These are phyloP conservation scores for Oscheius sp. DNA, from an alignment of 2,888 invertebrate species.

Conservation along the genomic window DNA sequence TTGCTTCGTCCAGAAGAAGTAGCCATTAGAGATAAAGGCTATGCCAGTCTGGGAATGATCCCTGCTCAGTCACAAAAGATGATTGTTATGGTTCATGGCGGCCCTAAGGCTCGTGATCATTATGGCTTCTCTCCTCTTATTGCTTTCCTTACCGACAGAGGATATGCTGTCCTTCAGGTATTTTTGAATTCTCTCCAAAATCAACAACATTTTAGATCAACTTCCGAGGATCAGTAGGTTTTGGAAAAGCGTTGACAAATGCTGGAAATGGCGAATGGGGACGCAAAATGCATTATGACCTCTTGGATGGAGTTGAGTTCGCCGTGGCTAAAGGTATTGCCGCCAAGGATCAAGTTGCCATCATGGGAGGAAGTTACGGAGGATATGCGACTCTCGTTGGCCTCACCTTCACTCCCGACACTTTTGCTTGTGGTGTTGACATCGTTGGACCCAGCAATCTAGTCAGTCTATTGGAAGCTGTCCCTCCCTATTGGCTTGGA, in stretches of 20 bases:
- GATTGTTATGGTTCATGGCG: conserved; percentile 67
- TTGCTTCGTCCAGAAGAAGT: conserved; percentile 56
- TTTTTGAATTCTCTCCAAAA: not conserved
- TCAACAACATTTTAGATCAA: conserved; percentile 51
- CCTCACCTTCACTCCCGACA: conserved; percentile 68
- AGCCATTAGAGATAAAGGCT: conserved; percentile 54
- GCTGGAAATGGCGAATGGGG: conserved; percentile 70
- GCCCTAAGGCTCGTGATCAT: conserved; percentile 66
- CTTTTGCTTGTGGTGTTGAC: conserved; percentile 69
- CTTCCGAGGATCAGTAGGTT: conserved; percentile 68
- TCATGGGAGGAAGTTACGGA: conserved; percentile 67
- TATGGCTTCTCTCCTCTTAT: conserved; percentile 66
- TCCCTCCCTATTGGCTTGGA: conserved; percentile 69
- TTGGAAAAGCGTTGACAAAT: conserved; percentile 67
- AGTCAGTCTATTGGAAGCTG: conserved; percentile 65
- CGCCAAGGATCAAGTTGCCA: conserved; percentile 55
- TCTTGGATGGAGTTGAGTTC: conserved; percentile 68
- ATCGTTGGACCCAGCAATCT: conserved; percentile 69
- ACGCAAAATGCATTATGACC: conserved; percentile 69
- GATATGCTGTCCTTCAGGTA: conserved; percentile 68
- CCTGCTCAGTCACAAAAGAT: conserved; percentile 64
- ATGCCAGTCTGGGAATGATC: conserved; percentile 65
- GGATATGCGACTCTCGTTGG: conserved; percentile 69
- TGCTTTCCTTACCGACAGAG: conserved; percentile 66
- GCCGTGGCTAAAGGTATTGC: conserved; percentile 63